These are phyloP conservation scores for Helarctos malayanus DNA, from an alignment of 2,797 vertebrate species.

Conservation along the genomic window DNA sequence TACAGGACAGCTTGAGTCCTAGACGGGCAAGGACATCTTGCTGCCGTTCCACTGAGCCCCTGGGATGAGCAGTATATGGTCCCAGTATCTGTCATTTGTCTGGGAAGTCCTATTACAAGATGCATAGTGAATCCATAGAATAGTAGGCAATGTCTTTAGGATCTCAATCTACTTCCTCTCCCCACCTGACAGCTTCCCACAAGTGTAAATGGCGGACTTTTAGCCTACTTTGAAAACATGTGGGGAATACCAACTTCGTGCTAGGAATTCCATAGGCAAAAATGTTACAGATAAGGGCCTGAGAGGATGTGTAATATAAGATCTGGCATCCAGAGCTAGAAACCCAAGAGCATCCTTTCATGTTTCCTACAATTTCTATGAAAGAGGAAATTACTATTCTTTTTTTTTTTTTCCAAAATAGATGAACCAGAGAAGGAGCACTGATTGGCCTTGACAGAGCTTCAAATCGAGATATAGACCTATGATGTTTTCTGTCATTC, in stretches of 20 bases:
- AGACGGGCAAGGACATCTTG: not conserved
- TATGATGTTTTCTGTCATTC: not conserved
- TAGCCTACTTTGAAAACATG: not conserved
- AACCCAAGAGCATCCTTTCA: not conserved
- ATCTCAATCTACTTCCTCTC: not conserved
- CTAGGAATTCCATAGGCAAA: not conserved
- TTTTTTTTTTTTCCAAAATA: not conserved
- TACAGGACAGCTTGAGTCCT: not conserved
- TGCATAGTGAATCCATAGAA: not conserved
- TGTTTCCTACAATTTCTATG: not conserved
- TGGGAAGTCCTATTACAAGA: not conserved
- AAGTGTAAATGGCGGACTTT: not conserved
- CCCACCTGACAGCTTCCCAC: not conserved
- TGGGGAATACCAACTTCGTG: not conserved
- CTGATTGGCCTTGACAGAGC: not conserved
- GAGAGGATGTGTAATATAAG: not conserved
- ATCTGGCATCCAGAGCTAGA: not conserved
- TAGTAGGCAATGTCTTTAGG: not conserved
- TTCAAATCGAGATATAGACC: not conserved
- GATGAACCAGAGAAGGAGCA: not conserved
- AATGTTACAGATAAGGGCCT: not conserved
- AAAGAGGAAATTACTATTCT: constrained; percentile 13
- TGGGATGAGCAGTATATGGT: not conserved
- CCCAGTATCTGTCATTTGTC: not conserved
- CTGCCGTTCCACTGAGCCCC: not conserved